Conservation (phyloP, 2,888 invertebrate species). For the Podabrus alpinus region DNA sequence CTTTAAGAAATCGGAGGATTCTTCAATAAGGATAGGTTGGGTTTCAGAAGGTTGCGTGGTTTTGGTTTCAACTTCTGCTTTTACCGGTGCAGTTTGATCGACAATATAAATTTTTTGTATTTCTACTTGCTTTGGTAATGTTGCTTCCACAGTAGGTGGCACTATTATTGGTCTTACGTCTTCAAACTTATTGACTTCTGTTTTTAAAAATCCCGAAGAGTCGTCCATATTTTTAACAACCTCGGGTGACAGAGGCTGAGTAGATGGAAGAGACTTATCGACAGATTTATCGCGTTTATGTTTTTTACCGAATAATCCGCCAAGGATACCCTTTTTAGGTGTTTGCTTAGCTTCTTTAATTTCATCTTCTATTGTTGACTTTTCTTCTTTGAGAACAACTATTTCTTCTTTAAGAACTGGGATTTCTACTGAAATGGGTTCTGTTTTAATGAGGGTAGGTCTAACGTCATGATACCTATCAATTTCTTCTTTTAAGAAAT, state of each 20-base stretch:
- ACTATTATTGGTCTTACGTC: slow-evolving; percentile 6
- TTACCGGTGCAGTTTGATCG: slow-evolving; percentile 24
- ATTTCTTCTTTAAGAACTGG: slow-evolving; percentile 28
- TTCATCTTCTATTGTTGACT: slow-evolving; percentile 20
- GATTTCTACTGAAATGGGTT: slow-evolving; percentile 14
- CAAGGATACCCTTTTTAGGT: slow-evolving; percentile 28
- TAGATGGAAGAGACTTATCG: not conserved
- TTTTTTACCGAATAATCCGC: slow-evolving; percentile 35
- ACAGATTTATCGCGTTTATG: slow-evolving; percentile 23
- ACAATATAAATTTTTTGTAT: slow-evolving; percentile 11
- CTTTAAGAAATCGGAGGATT: slow-evolving; percentile 33
- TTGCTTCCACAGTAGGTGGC: not conserved
- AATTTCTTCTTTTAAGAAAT: no score
- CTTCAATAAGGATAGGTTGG: slow-evolving; percentile 19
- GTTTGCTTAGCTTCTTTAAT: not conserved
- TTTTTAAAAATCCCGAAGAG: slow-evolving; percentile 20
- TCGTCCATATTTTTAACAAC: slow-evolving; percentile 25
- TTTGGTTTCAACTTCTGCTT: slow-evolving; percentile 23
- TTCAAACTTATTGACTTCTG: slow-evolving; percentile 13
- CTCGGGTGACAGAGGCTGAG: not conserved
- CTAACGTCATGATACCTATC: slow-evolving; percentile 35
- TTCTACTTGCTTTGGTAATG: slow-evolving; percentile 13
- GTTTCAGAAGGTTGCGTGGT: not conserved
- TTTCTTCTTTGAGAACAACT: slow-evolving; percentile 29
- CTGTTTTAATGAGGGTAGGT: slow-evolving; percentile 6